A percentile compares a stretch with the other conserved stretches of the same genome.
Evolutionary conservation across 2,888 invertebrate species (phyloP).

Genomic region (Germaria angustata): DNA sequence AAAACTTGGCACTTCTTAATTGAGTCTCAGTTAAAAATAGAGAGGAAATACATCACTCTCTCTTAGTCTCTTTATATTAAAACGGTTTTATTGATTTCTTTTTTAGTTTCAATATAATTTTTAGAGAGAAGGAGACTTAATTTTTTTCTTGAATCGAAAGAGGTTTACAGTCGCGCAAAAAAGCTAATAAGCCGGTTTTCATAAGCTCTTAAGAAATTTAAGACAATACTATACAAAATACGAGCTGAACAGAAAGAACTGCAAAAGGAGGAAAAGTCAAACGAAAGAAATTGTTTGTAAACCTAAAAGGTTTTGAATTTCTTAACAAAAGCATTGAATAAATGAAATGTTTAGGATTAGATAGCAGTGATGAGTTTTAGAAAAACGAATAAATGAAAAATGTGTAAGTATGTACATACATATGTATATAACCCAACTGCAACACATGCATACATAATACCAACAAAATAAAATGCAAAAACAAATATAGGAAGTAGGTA

Average conservation of each 20-base stretch:
- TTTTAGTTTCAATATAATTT: neutral
- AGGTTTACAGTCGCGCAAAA: slow-evolving; percentile 55
- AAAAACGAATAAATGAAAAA: slow-evolving; percentile 33
- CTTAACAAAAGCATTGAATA: slow-evolving; percentile 61
- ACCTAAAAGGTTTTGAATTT: slow-evolving; percentile 65
- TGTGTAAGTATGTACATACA: too few relatives aligned
- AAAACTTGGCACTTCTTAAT: slow-evolving; percentile 37
- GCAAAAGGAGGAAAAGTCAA: neutral
- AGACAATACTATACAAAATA: slow-evolving; percentile 32
- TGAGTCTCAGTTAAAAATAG: neutral
- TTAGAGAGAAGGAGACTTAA: slow-evolving; percentile 61
- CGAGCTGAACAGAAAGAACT: slow-evolving; percentile 31
- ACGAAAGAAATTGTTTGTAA: slow-evolving; percentile 48
- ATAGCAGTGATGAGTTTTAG: slow-evolving; percentile 65
- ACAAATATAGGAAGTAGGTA: slow-evolving; percentile 1
- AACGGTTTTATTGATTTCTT: neutral
- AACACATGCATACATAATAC: too few relatives aligned
- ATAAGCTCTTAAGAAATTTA: slow-evolving; percentile 61
- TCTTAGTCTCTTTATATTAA: neutral
- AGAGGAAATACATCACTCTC: too few relatives aligned
- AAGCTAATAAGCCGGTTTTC: slow-evolving; percentile 70
- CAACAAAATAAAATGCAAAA: slow-evolving; percentile 6
- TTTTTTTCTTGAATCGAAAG: slow-evolving; percentile 27
- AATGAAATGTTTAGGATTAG: slow-evolving; percentile 65
- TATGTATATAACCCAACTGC: neutral